Evolutionary conservation across 2,797 vertebrate genomes (phyloP), one percentile per base, ranked within the genome.

Genomic region (Chelon labrosus): DNA sequence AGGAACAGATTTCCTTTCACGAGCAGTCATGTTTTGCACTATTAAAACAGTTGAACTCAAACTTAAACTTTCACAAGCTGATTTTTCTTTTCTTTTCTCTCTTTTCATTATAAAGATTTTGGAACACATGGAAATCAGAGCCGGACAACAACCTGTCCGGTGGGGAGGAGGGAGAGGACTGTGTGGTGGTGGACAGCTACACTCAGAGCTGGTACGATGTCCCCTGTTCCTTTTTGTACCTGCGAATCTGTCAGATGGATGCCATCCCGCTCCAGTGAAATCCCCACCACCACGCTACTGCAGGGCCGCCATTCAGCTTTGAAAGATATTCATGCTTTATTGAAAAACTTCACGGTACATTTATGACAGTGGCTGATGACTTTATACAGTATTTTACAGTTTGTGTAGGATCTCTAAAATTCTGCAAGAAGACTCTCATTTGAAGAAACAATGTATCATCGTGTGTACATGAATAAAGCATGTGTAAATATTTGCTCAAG

Each of bases 181-280:
- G 31, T 35, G 31, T 35, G 31, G 31, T 35, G 31, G 31, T 35
- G 31, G 31, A 35, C 31, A 35, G 31, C 7, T 35, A 35, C 31
- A 35, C 5, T 35, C 31, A 35, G 31, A 35, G 5, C 31, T 35
- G 31, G 31, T 35, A 35, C 31, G 31, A 35, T 35, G 31, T 35
- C 31, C 31, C 31, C 31, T 35, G 85, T 25, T 53, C 8, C 53
- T 79, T 75, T 38, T 0, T 0, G 7, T 79, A 87, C 42, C 70
- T 11, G 3, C 7, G 19, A 6, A 46, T 85, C 50, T 85, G 79
- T 75, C 77, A 86, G 70, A 84, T 12, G 42, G 51, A 70, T 0
- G 42, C 63, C 63, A 41, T 1, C 11, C 42, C 8, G 0, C 54
- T 65, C 5, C 1, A 10, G 2, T 65, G 44, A 83, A 31, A 8